Conservation (phyloP, 2,113 vertebrate species). For the Pungitius pungitius region DNA sequence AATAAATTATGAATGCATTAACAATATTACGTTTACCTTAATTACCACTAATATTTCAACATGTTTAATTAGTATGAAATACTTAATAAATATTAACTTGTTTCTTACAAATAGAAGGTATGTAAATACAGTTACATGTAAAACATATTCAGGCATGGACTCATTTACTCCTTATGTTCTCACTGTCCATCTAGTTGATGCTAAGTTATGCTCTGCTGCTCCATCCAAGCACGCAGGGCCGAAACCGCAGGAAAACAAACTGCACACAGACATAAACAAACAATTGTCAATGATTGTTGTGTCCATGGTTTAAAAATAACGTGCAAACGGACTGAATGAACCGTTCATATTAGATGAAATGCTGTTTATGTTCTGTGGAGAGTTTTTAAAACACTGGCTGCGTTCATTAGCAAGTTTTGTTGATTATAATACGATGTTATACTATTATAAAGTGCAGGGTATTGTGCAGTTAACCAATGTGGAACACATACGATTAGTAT, state of each 20-base stretch:
- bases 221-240: neutral
- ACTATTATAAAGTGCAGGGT: neutral
- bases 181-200: neutral
- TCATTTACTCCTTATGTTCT: neutral
- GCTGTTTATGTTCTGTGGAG: neutral
- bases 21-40: neutral
- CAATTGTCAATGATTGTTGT: neutral
- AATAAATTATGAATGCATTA: neutral
- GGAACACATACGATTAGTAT: neutral
- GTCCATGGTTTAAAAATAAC: neutral
- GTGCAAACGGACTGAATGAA: neutral
- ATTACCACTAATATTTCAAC: neutral
- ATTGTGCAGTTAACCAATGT: neutral
- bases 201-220: neutral
- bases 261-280: neutral
- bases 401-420: conserved; percentile 29
- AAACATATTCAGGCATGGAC: neutral
- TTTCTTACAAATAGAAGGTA: conserved; percentile 1
- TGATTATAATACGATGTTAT: neutral
- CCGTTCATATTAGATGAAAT: neutral
- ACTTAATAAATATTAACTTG: neutral
- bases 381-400: conserved; percentile 1
- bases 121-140: too few species aligned
- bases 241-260: neutral
- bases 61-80: neutral